phyloP scores from a whole-genome alignment of 2,797 vertebrate species.

The Miichthys miiuy region DNA sequence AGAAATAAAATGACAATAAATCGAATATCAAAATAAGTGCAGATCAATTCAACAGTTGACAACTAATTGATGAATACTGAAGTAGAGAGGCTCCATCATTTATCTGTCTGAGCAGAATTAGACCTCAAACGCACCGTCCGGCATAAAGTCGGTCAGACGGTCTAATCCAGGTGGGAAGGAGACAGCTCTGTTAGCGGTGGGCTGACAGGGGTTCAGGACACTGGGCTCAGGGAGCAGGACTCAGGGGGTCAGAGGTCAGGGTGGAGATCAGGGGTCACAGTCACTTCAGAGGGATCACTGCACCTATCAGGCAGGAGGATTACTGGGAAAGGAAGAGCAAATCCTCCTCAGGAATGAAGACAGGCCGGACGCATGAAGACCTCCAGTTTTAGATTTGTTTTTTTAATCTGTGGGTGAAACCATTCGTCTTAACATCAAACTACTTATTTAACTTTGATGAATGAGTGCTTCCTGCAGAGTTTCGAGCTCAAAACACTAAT shows the following conservation, averaged over 20 bases:
- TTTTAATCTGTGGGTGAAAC: not conserved
- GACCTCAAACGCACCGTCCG: too few species aligned
- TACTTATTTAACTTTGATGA: not conserved
- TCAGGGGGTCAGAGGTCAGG: constrained; percentile 34
- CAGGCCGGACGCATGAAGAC: not conserved
- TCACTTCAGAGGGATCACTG: constrained; percentile 58
- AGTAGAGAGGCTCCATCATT: too few species aligned
- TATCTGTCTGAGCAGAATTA: too few species aligned
- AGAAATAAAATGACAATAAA: too few species aligned
- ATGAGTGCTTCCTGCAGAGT: not conserved
- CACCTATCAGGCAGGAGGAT: constrained; percentile 47
- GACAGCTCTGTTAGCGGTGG: constrained; percentile 7
- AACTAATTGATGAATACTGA: too few species aligned
- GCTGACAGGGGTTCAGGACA: constrained; percentile 16
- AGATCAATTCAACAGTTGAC: not conserved
- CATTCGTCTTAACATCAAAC: not conserved
- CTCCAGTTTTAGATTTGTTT: not conserved
- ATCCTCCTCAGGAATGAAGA: constrained; percentile 37
- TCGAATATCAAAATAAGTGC: not conserved
- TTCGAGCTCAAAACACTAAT: too few species aligned
- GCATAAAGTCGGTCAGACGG: not conserved
- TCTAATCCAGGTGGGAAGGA: constrained; percentile 22
- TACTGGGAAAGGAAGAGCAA: constrained; percentile 42
- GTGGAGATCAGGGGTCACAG: constrained; percentile 39
- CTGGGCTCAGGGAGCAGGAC: constrained; percentile 3